Conservation (phyloP, 1,140 invertebrate genomes). For the Solenopsis fugax region DNA sequence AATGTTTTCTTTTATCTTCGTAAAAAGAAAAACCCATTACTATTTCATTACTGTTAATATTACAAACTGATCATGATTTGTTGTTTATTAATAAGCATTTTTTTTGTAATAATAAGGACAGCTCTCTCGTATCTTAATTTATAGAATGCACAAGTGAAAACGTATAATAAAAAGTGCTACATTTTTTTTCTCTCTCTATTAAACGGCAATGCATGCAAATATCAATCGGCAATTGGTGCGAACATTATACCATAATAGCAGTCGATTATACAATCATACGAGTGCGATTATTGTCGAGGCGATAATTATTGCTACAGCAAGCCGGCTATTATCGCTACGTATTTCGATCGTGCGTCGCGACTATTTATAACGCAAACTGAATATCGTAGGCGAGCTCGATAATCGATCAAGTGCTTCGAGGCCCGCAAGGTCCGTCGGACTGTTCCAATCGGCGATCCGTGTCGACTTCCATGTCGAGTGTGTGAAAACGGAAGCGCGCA, state of each 20-base stretch:
- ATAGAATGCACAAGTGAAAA: neutral
- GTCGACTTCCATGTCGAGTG: slow-evolving; percentile 38
- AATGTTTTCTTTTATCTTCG: neutral
- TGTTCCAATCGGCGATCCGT: slow-evolving; percentile 23
- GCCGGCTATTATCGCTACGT: slow-evolving; percentile 24
- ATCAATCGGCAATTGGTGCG: neutral
- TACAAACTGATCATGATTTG: neutral
- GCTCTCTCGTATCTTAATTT: neutral
- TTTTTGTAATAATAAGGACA: neutral
- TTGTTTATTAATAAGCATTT: neutral
- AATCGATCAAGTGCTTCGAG: slow-evolving; percentile 30
- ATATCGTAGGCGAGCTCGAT: slow-evolving; percentile 37
- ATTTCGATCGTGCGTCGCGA: slow-evolving; percentile 14
- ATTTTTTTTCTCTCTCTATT: neutral
- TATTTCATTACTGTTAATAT: neutral
- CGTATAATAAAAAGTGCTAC: neutral
- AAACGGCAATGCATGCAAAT: neutral
- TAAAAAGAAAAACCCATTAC: neutral
- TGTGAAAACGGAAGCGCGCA: slow-evolving; percentile 60
- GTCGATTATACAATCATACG: slow-evolving; percentile 7
- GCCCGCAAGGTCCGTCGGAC: slow-evolving; percentile 36
- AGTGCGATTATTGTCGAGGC: slow-evolving; percentile 31
- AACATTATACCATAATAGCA: slow-evolving; percentile 26
- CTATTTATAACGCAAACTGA: slow-evolving; percentile 59
- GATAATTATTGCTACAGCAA: neutral